A percentile compares a stretch with the other conserved stretches of the same genome.
Evolutionary conservation across 2,888 invertebrate genomes (phyloP).

Genomic region (Trichopoda pennipes): DNA sequence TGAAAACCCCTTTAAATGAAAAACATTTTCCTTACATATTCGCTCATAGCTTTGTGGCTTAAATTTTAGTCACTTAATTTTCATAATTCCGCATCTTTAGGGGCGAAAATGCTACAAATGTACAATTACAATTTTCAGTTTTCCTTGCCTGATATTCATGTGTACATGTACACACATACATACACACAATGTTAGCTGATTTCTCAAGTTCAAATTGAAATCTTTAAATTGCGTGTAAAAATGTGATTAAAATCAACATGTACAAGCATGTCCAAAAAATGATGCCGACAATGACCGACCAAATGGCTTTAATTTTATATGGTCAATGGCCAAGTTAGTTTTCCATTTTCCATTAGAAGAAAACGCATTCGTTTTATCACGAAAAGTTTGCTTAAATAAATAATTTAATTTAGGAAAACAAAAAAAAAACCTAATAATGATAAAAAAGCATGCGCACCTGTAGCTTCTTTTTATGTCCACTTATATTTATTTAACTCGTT

Average conservation of each 20-base stretch:
- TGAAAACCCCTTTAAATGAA: no score
- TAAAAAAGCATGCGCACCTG: slow-evolving; percentile 48
- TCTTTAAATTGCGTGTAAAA: slow-evolving; percentile 72
- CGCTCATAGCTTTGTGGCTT: no score
- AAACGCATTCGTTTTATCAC: slow-evolving; percentile 1
- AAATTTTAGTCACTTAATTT: no score
- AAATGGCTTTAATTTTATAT: not conserved
- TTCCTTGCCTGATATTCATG: no score
- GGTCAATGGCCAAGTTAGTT: not conserved
- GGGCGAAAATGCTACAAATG: no score
- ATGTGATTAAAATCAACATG: slow-evolving; percentile 69
- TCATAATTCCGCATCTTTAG: no score
- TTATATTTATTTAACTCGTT: no score
- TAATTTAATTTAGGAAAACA: slow-evolving; percentile 1
- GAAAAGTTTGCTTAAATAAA: slow-evolving; percentile 8
- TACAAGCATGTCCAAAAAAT: not conserved
- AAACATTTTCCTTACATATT: no score
- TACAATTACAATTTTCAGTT: no score
- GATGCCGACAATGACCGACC: slow-evolving; percentile 17
- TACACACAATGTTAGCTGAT: not conserved
- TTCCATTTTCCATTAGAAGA: not conserved
- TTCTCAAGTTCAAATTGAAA: slow-evolving; percentile 71
- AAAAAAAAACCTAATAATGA: slow-evolving; percentile 21
- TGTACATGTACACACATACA: no score
- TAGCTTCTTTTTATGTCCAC: slow-evolving; percentile 32